phyloP scores from a whole-genome alignment of 2,797 vertebrate genomes.

The Cossypha caffra region DNA sequence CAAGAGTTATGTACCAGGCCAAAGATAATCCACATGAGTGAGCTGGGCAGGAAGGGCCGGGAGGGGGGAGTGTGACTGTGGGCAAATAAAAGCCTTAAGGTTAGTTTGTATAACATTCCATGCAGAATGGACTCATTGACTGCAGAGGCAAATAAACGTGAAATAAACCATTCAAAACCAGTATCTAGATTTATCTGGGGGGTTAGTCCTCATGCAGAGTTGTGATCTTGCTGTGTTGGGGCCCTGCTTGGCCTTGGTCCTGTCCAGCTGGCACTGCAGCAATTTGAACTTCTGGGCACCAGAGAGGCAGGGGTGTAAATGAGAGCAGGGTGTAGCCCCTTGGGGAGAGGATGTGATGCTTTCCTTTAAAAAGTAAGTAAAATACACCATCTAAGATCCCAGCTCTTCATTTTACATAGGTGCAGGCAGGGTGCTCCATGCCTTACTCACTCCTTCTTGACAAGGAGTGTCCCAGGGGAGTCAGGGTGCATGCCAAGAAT shows the following conservation, averaged over 20 bases:
- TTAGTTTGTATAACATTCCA: slow-evolving; percentile 74
- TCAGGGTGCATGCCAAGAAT: neutral
- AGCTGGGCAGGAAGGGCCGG: neutral
- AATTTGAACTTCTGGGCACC: neutral
- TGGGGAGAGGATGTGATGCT: neutral
- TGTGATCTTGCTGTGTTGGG: neutral
- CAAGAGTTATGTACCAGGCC: slow-evolving; percentile 57
- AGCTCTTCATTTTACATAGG: neutral
- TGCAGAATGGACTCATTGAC: slow-evolving; percentile 32
- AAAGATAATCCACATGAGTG: neutral
- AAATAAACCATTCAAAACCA: slow-evolving; percentile 15
- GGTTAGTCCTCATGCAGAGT: neutral
- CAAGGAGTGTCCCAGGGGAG: neutral
- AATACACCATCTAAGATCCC: neutral
- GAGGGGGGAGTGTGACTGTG: neutral
- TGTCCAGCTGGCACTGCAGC: neutral
- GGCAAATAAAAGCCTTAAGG: slow-evolving; percentile 32
- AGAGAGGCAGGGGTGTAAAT: neutral
- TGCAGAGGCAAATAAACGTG: slow-evolving; percentile 13
- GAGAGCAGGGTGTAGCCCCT: neutral
- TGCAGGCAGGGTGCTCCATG: neutral
- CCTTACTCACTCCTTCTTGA: neutral
- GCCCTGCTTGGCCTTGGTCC: neutral
- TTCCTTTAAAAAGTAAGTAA: neutral
- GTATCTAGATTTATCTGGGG: slow-evolving; percentile 34